Percentiles rank a stretch among this genome's conserved stretches.
Conservation (phyloP, 2,888 invertebrate species). For the Eilema depressum region DNA sequence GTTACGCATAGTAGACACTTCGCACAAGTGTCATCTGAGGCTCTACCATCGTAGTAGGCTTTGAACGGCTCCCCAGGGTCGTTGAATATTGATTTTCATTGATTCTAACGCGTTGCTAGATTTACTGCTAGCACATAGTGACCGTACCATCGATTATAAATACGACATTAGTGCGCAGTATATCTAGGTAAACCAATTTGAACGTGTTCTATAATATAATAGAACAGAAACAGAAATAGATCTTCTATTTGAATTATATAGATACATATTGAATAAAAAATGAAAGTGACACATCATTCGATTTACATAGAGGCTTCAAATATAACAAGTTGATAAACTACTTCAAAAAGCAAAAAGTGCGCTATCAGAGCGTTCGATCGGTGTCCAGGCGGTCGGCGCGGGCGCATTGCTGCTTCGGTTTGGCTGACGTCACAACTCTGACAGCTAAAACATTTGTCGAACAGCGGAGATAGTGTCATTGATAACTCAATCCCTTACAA, state of each 20-base stretch:
- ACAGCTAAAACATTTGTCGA: constrained; percentile 87
- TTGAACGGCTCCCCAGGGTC: constrained; percentile 76
- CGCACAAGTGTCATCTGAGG: constrained; percentile 37
- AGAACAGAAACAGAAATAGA: no score
- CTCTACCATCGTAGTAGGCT: constrained; percentile 60
- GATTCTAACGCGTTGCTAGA: constrained; percentile 81
- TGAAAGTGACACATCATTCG: constrained; percentile 30
- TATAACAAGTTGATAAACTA: constrained; percentile 43
- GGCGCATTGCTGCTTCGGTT: constrained; percentile 69
- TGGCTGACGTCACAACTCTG: constrained; percentile 86
- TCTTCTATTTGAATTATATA: not conserved
- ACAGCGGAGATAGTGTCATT: constrained; percentile 85
- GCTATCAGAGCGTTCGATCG: constrained; percentile 73
- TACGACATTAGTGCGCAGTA: constrained; percentile 24
- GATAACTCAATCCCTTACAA: constrained; percentile 86
- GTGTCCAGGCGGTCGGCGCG: constrained; percentile 59
- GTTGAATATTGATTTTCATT: constrained; percentile 80
- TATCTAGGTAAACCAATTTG: constrained; percentile 16
- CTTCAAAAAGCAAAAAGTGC: constrained; percentile 57
- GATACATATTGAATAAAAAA: constrained; percentile 12
- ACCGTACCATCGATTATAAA: constrained; percentile 56
- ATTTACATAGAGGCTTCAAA: constrained; percentile 39
- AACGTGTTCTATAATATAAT: no score
- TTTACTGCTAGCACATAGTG: constrained; percentile 70
- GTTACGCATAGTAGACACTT: constrained; percentile 22